Evolutionary conservation across 2,888 invertebrate species (phyloP).

Genomic region (Conus canariensis): DNA sequence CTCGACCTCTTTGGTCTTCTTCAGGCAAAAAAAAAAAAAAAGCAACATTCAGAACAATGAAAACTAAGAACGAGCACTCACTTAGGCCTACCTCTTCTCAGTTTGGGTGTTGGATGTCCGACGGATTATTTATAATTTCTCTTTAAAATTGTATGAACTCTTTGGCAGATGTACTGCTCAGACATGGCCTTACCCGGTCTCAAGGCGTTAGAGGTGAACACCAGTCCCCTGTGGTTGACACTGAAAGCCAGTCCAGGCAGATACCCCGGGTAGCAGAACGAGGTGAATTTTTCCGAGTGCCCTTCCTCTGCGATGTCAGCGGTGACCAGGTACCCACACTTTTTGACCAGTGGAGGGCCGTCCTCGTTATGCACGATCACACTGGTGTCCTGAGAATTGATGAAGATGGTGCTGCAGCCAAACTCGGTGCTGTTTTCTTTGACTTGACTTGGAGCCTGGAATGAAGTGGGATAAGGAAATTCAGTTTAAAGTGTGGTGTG

Average conservation of each 20-base stretch:
- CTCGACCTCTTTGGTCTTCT: too few species aligned
- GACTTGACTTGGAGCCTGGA: background rate
- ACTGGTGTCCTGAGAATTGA: background rate
- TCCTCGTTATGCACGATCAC: constrained; percentile 7
- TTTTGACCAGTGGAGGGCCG: background rate
- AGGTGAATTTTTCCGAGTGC: background rate
- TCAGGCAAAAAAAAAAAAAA: too few species aligned
- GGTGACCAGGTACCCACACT: background rate
- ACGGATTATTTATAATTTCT: too few species aligned
- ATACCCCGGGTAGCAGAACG: background rate
- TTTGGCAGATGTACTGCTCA: too few species aligned
- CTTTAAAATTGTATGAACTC: too few species aligned
- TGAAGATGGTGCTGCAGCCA: constrained; percentile 6
- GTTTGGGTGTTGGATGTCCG: too few species aligned
- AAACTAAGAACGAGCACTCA: too few species aligned
- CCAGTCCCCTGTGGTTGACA: background rate
- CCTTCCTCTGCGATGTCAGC: background rate
- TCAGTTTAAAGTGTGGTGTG: too few species aligned
- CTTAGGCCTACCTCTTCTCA: too few species aligned
- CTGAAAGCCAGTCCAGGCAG: background rate
- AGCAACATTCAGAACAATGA: too few species aligned
- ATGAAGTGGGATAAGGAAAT: background rate
- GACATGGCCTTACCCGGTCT: background rate
- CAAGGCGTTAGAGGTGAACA: background rate
- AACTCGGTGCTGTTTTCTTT: background rate